phyloP scores from a whole-genome alignment of 1,140 invertebrate genomes.

The Phocides pigmalion region DNA sequence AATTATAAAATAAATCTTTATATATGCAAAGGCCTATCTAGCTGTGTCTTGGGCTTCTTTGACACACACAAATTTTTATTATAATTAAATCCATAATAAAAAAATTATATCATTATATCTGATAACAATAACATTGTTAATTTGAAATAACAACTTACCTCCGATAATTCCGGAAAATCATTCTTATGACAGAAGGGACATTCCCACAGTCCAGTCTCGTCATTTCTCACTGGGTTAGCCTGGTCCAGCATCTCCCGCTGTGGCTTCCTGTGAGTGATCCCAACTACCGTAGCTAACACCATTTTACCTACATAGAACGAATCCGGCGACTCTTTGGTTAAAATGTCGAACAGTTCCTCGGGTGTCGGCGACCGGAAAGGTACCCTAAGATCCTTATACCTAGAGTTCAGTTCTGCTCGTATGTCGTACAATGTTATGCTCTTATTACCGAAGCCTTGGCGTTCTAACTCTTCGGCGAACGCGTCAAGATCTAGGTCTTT shows the following conservation, averaged over 20 bases:
- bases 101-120: too few species aligned
- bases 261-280: conserved; percentile 94
- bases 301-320: conserved; percentile 97
- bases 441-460: conserved; percentile 98
- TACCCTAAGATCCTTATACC: conserved; percentile 97
- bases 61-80: too few species aligned
- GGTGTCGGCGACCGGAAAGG: conserved; percentile 91
- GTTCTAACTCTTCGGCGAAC: conserved; percentile 98
- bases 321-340: conserved; percentile 98
- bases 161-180: conserved; percentile 96
- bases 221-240: conserved; percentile 96
- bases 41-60: too few species aligned
- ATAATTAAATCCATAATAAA: too few species aligned
- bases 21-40: too few species aligned
- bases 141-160: conserved; percentile 86
- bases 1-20: too few species aligned
- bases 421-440: conserved; percentile 99
- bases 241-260: conserved; percentile 97
- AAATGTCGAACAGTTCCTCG: conserved; percentile 96
- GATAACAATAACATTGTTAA: too few species aligned
- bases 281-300: conserved; percentile 89
- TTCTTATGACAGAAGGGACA: conserved; percentile 98
- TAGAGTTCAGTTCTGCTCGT: conserved; percentile 95
- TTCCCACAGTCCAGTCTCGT: conserved; percentile 97
- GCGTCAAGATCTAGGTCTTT: conserved; percentile 99